phyloP scores from a whole-genome alignment of 2,113 vertebrate species.

The Peromyscus californicus region DNA sequence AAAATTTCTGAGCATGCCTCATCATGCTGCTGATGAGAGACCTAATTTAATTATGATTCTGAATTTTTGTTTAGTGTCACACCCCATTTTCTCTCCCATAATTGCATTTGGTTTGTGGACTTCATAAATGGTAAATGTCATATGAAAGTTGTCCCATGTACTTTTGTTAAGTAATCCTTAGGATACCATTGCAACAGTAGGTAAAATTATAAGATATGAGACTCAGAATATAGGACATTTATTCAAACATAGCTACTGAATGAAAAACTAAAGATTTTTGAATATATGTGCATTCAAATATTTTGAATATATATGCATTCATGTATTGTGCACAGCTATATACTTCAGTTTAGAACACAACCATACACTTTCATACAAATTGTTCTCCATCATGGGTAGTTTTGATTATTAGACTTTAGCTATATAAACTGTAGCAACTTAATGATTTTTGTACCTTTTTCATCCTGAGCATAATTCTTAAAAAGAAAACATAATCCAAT shows the following conservation, averaged over 20 bases:
- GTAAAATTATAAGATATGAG: not conserved
- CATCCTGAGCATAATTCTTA: not conserved
- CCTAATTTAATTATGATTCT: not conserved
- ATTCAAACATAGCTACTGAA: not conserved
- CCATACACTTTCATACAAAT: not conserved
- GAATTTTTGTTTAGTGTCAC: not conserved
- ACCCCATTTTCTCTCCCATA: not conserved
- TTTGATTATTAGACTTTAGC: not conserved
- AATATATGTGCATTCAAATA: not conserved
- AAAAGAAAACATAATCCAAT: not conserved
- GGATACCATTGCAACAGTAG: rapidly evolving
- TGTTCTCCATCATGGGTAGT: not conserved
- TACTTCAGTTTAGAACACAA: not conserved
- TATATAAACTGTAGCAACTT: not conserved
- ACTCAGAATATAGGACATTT: not conserved
- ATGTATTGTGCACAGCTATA: not conserved
- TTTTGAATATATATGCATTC: not conserved
- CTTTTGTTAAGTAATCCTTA: not conserved
- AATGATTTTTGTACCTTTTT: not conserved
- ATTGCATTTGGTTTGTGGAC: not conserved
- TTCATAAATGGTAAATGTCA: not conserved
- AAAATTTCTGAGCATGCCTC: not conserved
- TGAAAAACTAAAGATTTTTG: not conserved
- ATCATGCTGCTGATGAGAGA: rapidly evolving
- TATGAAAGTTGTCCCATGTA: not conserved